Base-by-base conservation (phyloP, 2,113 vertebrate species). In the Phoxinus phoxinus region DNA sequence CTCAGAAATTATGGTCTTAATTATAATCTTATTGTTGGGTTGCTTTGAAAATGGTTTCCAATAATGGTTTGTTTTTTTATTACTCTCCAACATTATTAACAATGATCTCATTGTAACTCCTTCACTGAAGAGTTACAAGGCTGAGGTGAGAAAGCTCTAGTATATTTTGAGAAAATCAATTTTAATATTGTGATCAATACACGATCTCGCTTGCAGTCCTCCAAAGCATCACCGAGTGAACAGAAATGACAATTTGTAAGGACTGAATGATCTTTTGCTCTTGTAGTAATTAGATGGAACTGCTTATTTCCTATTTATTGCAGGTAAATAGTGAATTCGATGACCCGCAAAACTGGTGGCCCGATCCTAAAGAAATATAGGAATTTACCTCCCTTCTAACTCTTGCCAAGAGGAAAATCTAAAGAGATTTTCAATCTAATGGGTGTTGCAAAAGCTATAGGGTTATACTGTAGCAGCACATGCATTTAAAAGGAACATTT, bases 121-220 rank as follows among this genome's bases (percentile, higher is more conserved):
- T 61, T 56, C 75, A 65, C 3, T 67, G 71, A 81, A 80, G 83
- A 89, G 81, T 84, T 79, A 86, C 88, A 71, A 72, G 83, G 73
- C 76, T 69, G 80, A 69, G 27, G 79, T 67, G 61, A 77, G 72
- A 35, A 46, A 81, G 82, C 88, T 83, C 46, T 58, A 86, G 83
- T 89, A 83, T 71, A 91, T 88, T 88, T 91, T 86, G 86, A 90
- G 72, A 88, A 92, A 91, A 93, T 94, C 91, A 1, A 94, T 95
- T 89, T 92, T 92, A 91, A 92, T 89, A 81, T 90, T 74, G 75
- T 87, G 87, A 92, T 92, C 89, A 74, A 92, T 92, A 89, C 83
- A 84, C 69, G 25, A 91, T 90, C 90, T 90, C 80, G 86, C 89
- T 88, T 88, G 84, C 84, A 88, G 89, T 87, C 77, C 80, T 88